Evolutionary conservation across 1,140 invertebrate genomes (phyloP).

Genomic region (Drosophila sulfurigaster): DNA sequence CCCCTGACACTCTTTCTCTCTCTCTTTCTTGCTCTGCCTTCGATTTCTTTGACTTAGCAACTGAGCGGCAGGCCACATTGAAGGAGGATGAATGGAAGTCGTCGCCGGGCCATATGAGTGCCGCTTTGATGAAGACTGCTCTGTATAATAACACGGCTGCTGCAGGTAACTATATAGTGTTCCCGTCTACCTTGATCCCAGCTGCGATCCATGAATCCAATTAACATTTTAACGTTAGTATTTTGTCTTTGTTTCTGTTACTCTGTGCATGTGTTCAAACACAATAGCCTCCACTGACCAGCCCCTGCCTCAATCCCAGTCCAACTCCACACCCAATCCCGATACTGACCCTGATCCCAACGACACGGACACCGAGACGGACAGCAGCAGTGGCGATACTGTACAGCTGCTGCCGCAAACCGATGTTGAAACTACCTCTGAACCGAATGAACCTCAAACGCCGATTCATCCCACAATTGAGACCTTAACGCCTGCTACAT

Average conservation of each 20-base stretch:
- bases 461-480: slow-evolving; percentile 54
- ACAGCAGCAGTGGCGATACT: slow-evolving; percentile 51
- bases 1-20: slow-evolving; percentile 34
- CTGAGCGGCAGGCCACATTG: background rate
- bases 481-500: slow-evolving; percentile 78
- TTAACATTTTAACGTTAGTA: slow-evolving; percentile 78
- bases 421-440: background rate
- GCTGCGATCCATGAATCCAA: slow-evolving; percentile 33
- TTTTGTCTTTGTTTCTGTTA: slow-evolving; percentile 83
- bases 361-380: slow-evolving; percentile 34
- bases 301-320: background rate
- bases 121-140: slow-evolving; percentile 41
- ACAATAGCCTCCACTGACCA: slow-evolving; percentile 63
- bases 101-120: slow-evolving; percentile 58
- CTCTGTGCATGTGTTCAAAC: slow-evolving; percentile 80
- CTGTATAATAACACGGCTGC: slow-evolving; percentile 55
- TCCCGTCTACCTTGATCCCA: slow-evolving; percentile 14
- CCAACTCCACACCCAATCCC: slow-evolving; percentile 23
- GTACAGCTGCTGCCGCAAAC: slow-evolving; percentile 12
- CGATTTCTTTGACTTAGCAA: slow-evolving; percentile 8
- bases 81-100: slow-evolving; percentile 57
- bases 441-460: background rate
- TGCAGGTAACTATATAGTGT: slow-evolving; percentile 63
- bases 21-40: slow-evolving; percentile 21
- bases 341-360: slow-evolving; percentile 3